phyloP scores from a whole-genome alignment of 2,797 vertebrate species.

The Mus spretus region DNA sequence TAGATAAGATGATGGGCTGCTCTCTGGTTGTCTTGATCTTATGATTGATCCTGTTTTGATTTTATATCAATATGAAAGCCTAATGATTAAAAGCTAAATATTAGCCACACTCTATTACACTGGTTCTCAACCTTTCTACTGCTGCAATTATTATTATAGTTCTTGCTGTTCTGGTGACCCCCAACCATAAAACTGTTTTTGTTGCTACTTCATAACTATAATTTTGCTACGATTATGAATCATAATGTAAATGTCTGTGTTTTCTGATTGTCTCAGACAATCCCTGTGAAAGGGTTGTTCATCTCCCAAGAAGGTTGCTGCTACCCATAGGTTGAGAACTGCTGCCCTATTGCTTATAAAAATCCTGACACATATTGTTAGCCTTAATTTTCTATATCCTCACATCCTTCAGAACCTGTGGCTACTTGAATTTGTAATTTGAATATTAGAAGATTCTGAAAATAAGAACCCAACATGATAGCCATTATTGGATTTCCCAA shows the following conservation, averaged over 20 bases:
- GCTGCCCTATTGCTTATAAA: not conserved
- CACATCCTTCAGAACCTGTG: not conserved
- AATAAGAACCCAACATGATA: not conserved
- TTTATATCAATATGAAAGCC: not conserved
- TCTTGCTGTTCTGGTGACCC: not conserved
- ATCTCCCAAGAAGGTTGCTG: not conserved
- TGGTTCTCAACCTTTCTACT: not conserved
- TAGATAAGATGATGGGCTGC: not conserved
- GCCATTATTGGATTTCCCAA: not conserved
- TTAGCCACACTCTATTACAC: not conserved
- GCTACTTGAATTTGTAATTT: not conserved
- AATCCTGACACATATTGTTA: not conserved
- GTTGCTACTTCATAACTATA: not conserved
- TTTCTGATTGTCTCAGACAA: not conserved
- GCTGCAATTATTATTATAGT: not conserved
- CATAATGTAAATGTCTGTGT: not conserved
- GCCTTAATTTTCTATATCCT: not conserved
- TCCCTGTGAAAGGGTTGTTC: not conserved
- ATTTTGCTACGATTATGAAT: not conserved
- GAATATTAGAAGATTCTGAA: not conserved
- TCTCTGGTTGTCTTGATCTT: not conserved
- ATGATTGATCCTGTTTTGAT: not conserved
- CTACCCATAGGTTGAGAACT: not conserved
- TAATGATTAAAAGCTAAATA: not conserved
- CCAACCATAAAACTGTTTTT: not conserved